Conservation (phyloP, 2,888 invertebrate species). For the Aethes cnicana region DNA sequence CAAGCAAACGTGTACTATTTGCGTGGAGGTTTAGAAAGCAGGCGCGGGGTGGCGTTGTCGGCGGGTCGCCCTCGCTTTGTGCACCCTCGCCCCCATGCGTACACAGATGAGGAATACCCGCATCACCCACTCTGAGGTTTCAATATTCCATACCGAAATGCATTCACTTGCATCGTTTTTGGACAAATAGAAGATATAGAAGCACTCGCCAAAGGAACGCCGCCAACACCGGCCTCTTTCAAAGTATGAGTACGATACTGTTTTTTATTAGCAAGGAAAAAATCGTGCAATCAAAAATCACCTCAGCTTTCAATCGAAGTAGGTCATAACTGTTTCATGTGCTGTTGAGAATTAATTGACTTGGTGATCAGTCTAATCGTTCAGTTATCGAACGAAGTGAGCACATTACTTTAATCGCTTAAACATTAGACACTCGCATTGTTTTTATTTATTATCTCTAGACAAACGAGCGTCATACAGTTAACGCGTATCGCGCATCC, state of each 20-base stretch:
- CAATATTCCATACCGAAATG: constrained; percentile 78
- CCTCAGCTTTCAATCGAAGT: too few species aligned
- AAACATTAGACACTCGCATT: too few species aligned
- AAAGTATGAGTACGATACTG: too few species aligned
- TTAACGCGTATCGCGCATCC: constrained; percentile 47
- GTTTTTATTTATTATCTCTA: background rate
- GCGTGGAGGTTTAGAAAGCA: constrained; percentile 80
- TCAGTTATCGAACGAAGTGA: too few species aligned
- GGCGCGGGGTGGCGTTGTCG: constrained; percentile 51
- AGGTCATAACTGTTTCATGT: too few species aligned
- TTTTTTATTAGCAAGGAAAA: too few species aligned
- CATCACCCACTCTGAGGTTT: constrained; percentile 71
- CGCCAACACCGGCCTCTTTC: background rate
- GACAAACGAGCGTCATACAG: constrained; percentile 1
- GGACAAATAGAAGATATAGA: constrained; percentile 42
- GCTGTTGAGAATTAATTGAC: too few species aligned
- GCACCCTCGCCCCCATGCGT: constrained; percentile 61
- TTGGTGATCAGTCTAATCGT: too few species aligned
- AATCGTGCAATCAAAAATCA: too few species aligned
- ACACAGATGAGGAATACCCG: constrained; percentile 67
- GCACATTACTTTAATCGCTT: too few species aligned
- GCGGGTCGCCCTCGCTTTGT: constrained; percentile 42
- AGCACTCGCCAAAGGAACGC: background rate
- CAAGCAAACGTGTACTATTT: constrained; percentile 81
- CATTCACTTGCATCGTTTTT: constrained; percentile 75